Conservation (phyloP, 2,797 vertebrate genomes). For the Chelidonichthys spinosus region DNA sequence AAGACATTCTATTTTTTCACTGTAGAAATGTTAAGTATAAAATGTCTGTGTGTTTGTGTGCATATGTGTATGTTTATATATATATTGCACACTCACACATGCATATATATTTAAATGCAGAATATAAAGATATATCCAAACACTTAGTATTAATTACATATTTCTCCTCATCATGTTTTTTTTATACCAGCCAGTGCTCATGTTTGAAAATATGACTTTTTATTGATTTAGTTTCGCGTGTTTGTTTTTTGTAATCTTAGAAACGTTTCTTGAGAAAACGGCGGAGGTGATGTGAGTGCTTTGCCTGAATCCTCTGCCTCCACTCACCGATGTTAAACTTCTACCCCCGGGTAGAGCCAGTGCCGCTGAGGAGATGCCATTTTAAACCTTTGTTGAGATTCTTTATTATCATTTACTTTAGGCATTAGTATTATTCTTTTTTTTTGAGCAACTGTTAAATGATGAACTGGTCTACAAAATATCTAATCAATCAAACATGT, state of each 20-base stretch:
- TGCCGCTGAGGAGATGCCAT: constrained; percentile 67
- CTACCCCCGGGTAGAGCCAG: constrained; percentile 60
- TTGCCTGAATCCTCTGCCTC: constrained; percentile 34
- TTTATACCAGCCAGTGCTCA: constrained; percentile 77
- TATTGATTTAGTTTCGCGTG: constrained; percentile 41
- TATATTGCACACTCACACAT: constrained; percentile 74
- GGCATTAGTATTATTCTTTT: constrained; percentile 56
- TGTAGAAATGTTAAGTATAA: constrained; percentile 89
- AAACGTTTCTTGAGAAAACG: constrained; percentile 55
- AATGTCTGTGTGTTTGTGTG: constrained; percentile 77
- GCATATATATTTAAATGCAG: constrained; percentile 87
- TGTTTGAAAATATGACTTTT: constrained; percentile 62
- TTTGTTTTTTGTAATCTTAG: constrained; percentile 62
- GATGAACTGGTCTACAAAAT: constrained; percentile 66
- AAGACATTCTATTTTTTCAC: constrained; percentile 99
- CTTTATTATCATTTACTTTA: constrained; percentile 65
- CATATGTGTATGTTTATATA: constrained; percentile 54
- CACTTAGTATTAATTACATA: constrained; percentile 77
- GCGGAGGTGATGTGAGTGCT: constrained; percentile 28
- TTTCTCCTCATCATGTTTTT: constrained; percentile 65
- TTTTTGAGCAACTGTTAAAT: constrained; percentile 60
- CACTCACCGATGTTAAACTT: constrained; percentile 47
- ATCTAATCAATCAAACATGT: constrained; percentile 62
- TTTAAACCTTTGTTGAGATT: constrained; percentile 59
- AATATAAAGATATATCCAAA: constrained; percentile 88